A percentile compares a stretch with the other conserved stretches of the same genome.
Evolutionary conservation across 2,888 invertebrate species (phyloP).

Genomic region (Eudemis profundana): DNA sequence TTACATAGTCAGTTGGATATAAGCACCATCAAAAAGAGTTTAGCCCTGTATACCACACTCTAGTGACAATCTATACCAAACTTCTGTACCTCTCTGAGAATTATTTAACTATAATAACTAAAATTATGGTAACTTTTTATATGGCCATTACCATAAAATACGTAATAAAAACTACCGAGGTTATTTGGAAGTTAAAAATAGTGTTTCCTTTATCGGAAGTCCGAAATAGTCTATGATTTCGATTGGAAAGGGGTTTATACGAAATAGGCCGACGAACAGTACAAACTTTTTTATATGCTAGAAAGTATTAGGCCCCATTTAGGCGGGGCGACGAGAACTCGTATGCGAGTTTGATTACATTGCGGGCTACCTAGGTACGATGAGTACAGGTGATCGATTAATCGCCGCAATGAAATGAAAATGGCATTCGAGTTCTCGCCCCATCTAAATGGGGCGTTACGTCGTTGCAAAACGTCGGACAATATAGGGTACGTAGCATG

Average conservation of each 20-base stretch:
- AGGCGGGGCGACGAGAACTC: too few species aligned
- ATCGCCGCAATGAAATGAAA: too few species aligned
- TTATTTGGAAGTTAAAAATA: neutral
- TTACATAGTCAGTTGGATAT: neutral
- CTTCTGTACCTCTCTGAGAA: neutral
- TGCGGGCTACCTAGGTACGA: too few species aligned
- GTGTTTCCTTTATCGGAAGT: neutral
- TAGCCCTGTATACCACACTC: conserved; percentile 23
- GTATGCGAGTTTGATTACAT: too few species aligned
- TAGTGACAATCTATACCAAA: neutral
- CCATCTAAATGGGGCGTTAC: too few species aligned
- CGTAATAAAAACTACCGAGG: neutral
- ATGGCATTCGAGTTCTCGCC: too few species aligned
- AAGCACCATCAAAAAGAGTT: conserved; percentile 38
- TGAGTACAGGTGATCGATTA: too few species aligned
- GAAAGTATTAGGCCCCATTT: too few species aligned
- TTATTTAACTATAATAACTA: neutral
- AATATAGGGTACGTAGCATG: too few species aligned
- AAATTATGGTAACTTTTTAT: conserved; percentile 24
- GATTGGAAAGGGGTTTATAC: neutral
- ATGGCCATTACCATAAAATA: neutral
- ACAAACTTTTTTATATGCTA: neutral
- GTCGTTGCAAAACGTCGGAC: too few species aligned
- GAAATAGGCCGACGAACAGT: neutral
- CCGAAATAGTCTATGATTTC: neutral